A percentile compares a stretch with the other conserved stretches of the same genome.
Conservation (phyloP, 2,888 invertebrate genomes). For the Pammene aurita region DNA sequence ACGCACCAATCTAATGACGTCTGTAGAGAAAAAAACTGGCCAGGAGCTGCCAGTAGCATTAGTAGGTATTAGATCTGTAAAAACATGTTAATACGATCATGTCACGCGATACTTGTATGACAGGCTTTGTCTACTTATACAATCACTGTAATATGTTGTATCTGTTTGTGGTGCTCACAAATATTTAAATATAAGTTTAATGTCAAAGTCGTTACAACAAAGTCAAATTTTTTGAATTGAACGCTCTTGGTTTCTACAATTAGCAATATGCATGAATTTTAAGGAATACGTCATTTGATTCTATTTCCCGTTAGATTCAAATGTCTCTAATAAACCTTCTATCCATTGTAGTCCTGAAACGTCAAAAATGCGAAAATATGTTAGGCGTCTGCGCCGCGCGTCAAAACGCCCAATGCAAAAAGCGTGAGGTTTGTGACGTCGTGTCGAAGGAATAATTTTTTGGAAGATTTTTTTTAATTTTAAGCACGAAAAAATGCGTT, state of each 20-base stretch:
- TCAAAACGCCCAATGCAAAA: no score
- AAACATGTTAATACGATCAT: slow-evolving; percentile 41
- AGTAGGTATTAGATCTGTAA: slow-evolving; percentile 27
- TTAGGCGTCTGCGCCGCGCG: no score
- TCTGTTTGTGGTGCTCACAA: neutral
- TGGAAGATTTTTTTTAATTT: no score
- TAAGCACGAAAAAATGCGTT: no score
- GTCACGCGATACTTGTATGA: slow-evolving; percentile 39
- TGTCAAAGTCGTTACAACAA: neutral
- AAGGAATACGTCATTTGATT: no score
- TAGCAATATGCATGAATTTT: no score
- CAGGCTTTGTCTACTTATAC: slow-evolving; percentile 7
- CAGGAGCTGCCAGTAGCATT: slow-evolving; percentile 34
- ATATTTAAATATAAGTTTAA: neutral
- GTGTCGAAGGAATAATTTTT: no score
- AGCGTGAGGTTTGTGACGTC: no score
- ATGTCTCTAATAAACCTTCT: no score
- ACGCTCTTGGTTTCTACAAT: neutral
- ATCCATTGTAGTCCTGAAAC: no score
- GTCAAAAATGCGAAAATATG: no score
- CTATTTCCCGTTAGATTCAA: no score
- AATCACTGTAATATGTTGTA: neutral
- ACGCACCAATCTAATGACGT: slow-evolving; percentile 31
- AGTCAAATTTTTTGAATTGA: neutral
- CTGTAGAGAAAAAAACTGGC: slow-evolving; percentile 31